phyloP scores from a whole-genome alignment of 2,888 invertebrate genomes.

The Cyrtodaria siliqua region DNA sequence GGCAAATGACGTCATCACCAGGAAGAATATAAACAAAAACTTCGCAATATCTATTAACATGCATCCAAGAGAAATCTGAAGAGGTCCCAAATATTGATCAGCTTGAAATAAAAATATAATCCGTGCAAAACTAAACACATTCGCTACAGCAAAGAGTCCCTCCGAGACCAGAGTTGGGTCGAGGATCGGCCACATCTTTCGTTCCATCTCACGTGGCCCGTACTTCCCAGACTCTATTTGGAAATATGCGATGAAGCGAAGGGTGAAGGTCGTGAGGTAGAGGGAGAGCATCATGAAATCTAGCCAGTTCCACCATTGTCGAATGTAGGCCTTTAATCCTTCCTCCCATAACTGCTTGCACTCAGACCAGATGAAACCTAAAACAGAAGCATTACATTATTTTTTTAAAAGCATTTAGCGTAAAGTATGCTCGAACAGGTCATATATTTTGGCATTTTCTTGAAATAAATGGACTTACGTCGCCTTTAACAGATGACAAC shows the following conservation, averaged over 20 bases:
- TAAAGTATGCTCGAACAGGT: too few species aligned
- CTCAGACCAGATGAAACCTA: slow-evolving; percentile 88
- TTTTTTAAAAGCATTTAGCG: too few species aligned
- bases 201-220: slow-evolving; percentile 83
- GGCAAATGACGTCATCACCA: slow-evolving; percentile 87
- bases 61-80: slow-evolving; percentile 88
- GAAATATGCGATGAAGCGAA: slow-evolving; percentile 86
- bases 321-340: slow-evolving; percentile 87
- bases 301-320: slow-evolving; percentile 89
- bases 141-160: slow-evolving; percentile 88
- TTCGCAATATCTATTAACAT: slow-evolving; percentile 88
- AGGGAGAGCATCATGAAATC: slow-evolving; percentile 88
- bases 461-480: too few species aligned
- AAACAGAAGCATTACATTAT: slow-evolving; percentile 17
- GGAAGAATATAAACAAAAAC: slow-evolving; percentile 87
- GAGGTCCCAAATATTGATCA: slow-evolving; percentile 88
- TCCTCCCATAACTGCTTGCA: slow-evolving; percentile 89
- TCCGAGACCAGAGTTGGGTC: slow-evolving; percentile 88
- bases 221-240: slow-evolving; percentile 83
- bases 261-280: slow-evolving; percentile 87
- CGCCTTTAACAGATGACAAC: too few species aligned
- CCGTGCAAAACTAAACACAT: slow-evolving; percentile 88
- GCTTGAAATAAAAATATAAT: slow-evolving; percentile 88
- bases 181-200: slow-evolving; percentile 87
- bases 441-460: too few species aligned